phyloP scores from a whole-genome alignment of 2,797 vertebrate genomes.

The Morus bassanus region DNA sequence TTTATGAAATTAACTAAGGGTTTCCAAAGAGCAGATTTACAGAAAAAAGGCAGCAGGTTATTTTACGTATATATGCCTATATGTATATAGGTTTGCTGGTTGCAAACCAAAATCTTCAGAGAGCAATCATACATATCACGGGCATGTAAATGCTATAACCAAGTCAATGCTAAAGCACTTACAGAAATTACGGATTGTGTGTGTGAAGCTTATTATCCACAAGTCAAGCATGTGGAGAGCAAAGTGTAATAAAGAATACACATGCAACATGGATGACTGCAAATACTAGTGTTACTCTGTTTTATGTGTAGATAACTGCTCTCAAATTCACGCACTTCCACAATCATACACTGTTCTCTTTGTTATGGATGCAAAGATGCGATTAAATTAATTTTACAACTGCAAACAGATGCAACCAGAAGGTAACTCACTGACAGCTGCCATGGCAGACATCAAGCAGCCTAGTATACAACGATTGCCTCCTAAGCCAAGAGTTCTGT shows the following conservation, averaged over 20 bases:
- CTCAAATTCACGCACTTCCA: background rate
- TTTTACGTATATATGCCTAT: no score
- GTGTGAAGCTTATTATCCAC: background rate
- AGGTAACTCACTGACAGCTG: background rate
- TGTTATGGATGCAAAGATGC: background rate
- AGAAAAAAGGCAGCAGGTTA: background rate
- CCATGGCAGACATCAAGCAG: background rate
- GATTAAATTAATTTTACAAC: background rate
- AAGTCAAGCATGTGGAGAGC: background rate
- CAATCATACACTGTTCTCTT: background rate
- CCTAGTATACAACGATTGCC: background rate
- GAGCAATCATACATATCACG: background rate
- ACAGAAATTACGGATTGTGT: background rate
- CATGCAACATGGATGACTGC: background rate
- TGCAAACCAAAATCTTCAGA: background rate
- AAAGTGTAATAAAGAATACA: background rate
- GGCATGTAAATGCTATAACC: background rate
- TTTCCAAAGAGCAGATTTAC: background rate
- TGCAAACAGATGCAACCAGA: background rate
- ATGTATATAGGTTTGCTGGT: no score
- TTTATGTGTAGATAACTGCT: background rate
- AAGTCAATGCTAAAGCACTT: background rate
- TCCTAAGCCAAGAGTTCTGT: background rate
- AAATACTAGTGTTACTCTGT: background rate
- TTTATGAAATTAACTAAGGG: background rate